phyloP scores from a whole-genome alignment of 2,888 invertebrate species.

The Chaetogeoica ovagalla region DNA sequence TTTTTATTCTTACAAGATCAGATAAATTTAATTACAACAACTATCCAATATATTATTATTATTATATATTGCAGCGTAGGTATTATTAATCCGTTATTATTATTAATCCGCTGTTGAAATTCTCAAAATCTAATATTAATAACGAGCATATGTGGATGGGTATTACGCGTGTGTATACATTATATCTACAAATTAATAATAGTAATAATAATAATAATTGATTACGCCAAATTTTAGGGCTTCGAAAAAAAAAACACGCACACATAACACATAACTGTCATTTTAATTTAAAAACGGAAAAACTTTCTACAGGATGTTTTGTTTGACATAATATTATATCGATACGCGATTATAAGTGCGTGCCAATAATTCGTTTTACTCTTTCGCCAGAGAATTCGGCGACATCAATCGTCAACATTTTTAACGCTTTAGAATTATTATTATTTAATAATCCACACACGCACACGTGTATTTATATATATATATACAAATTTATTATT shows the following conservation, averaged over 20 bases:
- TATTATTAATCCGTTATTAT: too few relatives aligned
- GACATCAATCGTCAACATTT: not conserved
- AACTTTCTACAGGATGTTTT: conserved; percentile 51
- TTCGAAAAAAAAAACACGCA: not conserved
- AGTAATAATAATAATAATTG: conserved; percentile 9
- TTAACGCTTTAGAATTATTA: not conserved
- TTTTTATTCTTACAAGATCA: too few relatives aligned
- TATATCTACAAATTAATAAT: not conserved
- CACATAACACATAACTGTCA: not conserved
- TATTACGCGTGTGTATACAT: not conserved
- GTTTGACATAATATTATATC: conserved; percentile 32
- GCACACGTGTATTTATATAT: too few relatives aligned
- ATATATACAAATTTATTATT: too few relatives aligned
- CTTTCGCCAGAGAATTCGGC: not conserved
- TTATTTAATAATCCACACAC: conserved; percentile 29
- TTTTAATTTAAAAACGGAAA: conserved; percentile 34
- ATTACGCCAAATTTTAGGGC: not conserved
- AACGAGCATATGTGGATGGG: not conserved
- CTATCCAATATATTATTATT: too few relatives aligned
- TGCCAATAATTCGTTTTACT: conserved; percentile 29
- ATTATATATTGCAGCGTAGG: too few relatives aligned
- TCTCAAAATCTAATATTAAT: too few relatives aligned
- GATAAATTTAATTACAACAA: too few relatives aligned
- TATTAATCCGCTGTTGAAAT: too few relatives aligned
- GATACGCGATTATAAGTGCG: conserved; percentile 26